These are phyloP conservation scores for Cepaea hortensis DNA, from an alignment of 2,888 invertebrate genomes.

Conservation along the genomic window DNA sequence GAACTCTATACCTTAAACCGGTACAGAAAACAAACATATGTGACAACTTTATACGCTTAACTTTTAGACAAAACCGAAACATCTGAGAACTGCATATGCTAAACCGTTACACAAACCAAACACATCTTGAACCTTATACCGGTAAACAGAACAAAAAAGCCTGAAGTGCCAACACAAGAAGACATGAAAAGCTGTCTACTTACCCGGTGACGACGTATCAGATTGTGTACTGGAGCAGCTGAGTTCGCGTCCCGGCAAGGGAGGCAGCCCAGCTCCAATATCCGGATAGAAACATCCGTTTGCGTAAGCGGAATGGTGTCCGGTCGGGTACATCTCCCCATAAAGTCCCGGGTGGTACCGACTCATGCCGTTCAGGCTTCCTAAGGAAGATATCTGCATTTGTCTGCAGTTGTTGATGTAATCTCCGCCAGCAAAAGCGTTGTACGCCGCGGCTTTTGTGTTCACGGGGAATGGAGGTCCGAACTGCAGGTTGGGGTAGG, in stretches of 20 bases:
- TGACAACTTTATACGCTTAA: too few species aligned
- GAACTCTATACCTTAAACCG: too few species aligned
- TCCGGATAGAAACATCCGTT: slow-evolving; percentile 71
- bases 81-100: too few species aligned
- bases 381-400: slow-evolving; percentile 69
- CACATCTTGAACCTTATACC: too few species aligned
- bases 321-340: slow-evolving; percentile 69
- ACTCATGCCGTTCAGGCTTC: slow-evolving; percentile 68
- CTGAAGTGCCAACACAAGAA: too few species aligned
- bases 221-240: slow-evolving; percentile 67
- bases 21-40: too few species aligned
- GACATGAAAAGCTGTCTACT: background rate
- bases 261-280: slow-evolving; percentile 67
- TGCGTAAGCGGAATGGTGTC: slow-evolving; percentile 67
- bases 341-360: slow-evolving; percentile 67
- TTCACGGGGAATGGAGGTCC: slow-evolving; percentile 62
- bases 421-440: slow-evolving; percentile 66
- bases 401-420: slow-evolving; percentile 70
- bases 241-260: slow-evolving; percentile 67
- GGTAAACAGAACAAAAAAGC: too few species aligned
- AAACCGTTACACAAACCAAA: too few species aligned
- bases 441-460: slow-evolving; percentile 66
- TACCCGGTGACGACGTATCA: slow-evolving; percentile 68
- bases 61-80: too few species aligned
- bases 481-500: slow-evolving; percentile 68